Percentiles rank a stretch among this genome's conserved stretches.
Evolutionary conservation across 1,140 invertebrate genomes (phyloP).

Genomic region (Brachionus plicatilis): DNA sequence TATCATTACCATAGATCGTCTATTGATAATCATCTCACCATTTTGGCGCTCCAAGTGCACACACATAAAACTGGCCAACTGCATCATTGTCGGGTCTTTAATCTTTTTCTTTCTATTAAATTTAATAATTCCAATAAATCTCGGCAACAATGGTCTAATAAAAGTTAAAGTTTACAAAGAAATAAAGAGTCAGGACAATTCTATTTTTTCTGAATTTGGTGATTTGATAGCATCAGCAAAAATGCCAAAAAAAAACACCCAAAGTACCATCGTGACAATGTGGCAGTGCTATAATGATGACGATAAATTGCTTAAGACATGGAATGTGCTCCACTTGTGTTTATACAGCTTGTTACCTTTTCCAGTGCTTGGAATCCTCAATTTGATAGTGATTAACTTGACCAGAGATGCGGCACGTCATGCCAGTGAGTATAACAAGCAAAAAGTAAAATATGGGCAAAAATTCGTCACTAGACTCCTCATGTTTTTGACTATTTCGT

Average conservation of each 20-base stretch:
- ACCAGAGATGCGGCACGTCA: background rate
- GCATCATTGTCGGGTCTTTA: background rate
- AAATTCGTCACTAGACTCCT: slow-evolving; percentile 10
- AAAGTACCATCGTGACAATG: background rate
- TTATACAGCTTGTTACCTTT: slow-evolving; percentile 26
- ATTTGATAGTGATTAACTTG: slow-evolving; percentile 10
- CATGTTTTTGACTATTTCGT: background rate
- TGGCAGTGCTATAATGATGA: slow-evolving; percentile 19
- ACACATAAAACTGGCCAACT: background rate
- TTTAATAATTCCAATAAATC: background rate
- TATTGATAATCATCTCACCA: background rate
- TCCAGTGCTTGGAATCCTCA: slow-evolving; percentile 1
- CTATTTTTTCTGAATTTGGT: background rate
- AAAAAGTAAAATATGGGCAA: slow-evolving; percentile 9
- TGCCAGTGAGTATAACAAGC: background rate
- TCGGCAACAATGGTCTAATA: slow-evolving; percentile 23
- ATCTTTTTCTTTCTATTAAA: slow-evolving; percentile 7
- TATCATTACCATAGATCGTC: background rate
- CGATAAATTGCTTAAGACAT: background rate
- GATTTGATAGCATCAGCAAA: background rate
- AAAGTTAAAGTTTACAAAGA: background rate
- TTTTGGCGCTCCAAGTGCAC: background rate
- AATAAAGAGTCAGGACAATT: background rate
- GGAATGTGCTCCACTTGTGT: slow-evolving; percentile 17
- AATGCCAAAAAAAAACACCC: background rate